phyloP scores from a whole-genome alignment of 2,113 vertebrate genomes.

The Probosciger aterrimus region DNA sequence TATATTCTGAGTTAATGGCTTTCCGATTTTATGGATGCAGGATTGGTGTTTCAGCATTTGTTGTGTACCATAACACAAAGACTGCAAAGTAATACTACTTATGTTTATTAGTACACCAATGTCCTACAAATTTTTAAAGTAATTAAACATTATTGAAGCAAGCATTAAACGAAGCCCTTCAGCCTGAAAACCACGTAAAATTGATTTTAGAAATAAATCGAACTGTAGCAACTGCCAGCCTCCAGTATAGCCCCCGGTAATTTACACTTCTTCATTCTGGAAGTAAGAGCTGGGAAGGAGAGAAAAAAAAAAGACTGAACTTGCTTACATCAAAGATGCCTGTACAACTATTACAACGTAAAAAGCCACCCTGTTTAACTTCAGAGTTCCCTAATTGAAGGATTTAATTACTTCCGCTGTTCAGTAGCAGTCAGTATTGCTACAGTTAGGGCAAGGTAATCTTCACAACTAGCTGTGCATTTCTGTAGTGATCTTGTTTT shows the following conservation, averaged over 20 bases:
- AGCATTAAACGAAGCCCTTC: conserved; percentile 63
- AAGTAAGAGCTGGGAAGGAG: background rate
- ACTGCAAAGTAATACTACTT: conserved; percentile 61
- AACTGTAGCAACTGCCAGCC: conserved; percentile 42
- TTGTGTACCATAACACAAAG: conserved; percentile 73
- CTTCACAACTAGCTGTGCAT: conserved; percentile 52
- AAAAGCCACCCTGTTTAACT: conserved; percentile 25
- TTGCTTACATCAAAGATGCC: conserved; percentile 27
- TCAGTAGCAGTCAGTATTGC: conserved; percentile 43
- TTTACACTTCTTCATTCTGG: conserved; percentile 31
- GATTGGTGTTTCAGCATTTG: conserved; percentile 75
- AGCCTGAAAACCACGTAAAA: conserved; percentile 55
- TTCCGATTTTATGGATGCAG: conserved; percentile 71
- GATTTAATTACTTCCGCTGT: conserved; percentile 8
- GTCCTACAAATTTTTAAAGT: conserved; percentile 59
- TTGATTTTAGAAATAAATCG: conserved; percentile 58
- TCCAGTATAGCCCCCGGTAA: conserved; percentile 29
- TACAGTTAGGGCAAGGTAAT: conserved; percentile 32
- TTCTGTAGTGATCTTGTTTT: conserved; percentile 49
- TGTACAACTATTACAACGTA: conserved; percentile 20
- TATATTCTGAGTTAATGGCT: conserved; percentile 82
- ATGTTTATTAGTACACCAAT: conserved; percentile 61
- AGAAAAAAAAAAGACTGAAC: background rate
- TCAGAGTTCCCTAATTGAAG: conserved; percentile 19
- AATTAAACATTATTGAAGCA: conserved; percentile 67